phyloP scores from a whole-genome alignment of 2,113 vertebrate species.

The Silurus meridionalis region DNA sequence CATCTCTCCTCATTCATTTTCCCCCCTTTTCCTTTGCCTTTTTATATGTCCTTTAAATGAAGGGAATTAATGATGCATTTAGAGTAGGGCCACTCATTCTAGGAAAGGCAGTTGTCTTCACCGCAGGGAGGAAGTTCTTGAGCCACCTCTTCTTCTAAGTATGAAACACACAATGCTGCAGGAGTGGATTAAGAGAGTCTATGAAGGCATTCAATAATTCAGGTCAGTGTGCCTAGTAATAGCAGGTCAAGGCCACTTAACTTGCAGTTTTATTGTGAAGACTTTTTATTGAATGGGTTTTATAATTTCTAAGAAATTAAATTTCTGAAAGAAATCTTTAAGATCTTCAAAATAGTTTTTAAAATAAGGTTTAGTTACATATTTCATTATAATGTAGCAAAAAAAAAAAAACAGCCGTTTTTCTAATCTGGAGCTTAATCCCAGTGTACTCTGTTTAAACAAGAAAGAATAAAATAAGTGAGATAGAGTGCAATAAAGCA shows the following conservation, averaged over 20 bases:
- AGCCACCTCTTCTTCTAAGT: conserved; percentile 36
- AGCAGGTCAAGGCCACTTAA: not conserved
- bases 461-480: not conserved
- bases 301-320: not conserved
- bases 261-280: not conserved
- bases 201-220: conserved; percentile 1
- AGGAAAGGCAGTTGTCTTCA: conserved; percentile 53
- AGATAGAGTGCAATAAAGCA: not conserved
- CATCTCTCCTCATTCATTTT: conserved; percentile 44
- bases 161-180: conserved; percentile 21
- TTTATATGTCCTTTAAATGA: conserved; percentile 73
- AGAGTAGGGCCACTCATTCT: conserved; percentile 58
- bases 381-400: not conserved
- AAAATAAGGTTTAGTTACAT: not conserved
- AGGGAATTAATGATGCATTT: conserved; percentile 75
- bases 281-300: not conserved
- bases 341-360: not conserved
- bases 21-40: conserved; percentile 52
- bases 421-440: not conserved
- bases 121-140: conserved; percentile 24
- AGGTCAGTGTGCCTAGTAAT: conserved; percentile 1
- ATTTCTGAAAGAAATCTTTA: not conserved
- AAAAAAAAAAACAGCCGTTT: not conserved
- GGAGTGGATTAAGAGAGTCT: conserved; percentile 31
- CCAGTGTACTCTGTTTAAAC: not conserved